Evolutionary conservation across 2,113 vertebrate genomes (phyloP).

Genomic region (Limanda limanda): DNA sequence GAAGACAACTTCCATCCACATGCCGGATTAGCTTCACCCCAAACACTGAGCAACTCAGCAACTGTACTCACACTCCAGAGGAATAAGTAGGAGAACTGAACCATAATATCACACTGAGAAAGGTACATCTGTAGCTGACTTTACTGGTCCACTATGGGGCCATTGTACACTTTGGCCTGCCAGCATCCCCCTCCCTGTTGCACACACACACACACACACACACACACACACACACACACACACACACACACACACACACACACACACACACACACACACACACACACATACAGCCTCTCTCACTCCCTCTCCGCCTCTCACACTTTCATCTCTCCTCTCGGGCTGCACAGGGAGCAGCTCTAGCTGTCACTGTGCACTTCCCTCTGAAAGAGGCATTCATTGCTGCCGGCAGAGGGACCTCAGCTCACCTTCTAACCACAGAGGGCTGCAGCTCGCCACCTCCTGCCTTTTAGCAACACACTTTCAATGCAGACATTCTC

Average conservation of each 20-base stretch:
- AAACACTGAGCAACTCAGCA: constrained; percentile 2
- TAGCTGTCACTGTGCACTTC: constrained; percentile 42
- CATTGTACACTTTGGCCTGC: constrained; percentile 60
- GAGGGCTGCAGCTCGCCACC: constrained; percentile 43
- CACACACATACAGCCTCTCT: constrained; percentile 33
- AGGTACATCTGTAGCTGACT: constrained; percentile 53
- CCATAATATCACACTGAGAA: constrained; percentile 21
- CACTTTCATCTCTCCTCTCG: constrained; percentile 64
- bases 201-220: constrained; percentile 20
- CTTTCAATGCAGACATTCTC: constrained; percentile 60
- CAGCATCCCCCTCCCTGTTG: constrained; percentile 26
- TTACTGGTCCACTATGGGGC: constrained; percentile 41
- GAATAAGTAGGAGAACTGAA: neutral
- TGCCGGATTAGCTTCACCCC: constrained; percentile 5
- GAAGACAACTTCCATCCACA: constrained; percentile 1
- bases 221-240: constrained; percentile 27
- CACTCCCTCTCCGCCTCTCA: constrained; percentile 23
- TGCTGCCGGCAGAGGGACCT: constrained; percentile 58
- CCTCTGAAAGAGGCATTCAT: constrained; percentile 77
- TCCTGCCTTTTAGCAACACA: constrained; percentile 51
- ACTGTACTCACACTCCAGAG: neutral
- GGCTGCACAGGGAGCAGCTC: constrained; percentile 50
- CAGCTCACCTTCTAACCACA: constrained; percentile 56
- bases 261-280: constrained; percentile 21
- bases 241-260: too few species aligned